phyloP scores from a whole-genome alignment of 2,888 invertebrate species.

The Oligia strigilis region DNA sequence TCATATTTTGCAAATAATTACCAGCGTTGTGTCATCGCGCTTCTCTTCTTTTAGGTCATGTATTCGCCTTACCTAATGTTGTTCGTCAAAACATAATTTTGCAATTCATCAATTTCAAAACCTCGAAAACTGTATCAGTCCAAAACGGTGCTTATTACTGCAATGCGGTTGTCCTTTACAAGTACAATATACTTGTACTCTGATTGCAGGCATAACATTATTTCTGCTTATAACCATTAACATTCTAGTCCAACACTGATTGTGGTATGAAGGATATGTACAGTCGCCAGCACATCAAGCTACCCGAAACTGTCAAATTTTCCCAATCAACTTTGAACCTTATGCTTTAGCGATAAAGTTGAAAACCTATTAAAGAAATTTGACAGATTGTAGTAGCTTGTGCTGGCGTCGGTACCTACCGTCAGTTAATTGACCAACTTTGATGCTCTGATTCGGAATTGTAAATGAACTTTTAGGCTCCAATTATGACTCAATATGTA shows the following conservation, averaged over 20 bases:
- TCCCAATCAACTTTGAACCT: too few relatives aligned
- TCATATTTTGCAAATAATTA: too few relatives aligned
- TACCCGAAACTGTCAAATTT: too few relatives aligned
- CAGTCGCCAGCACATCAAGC: too few relatives aligned
- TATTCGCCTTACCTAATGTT: not conserved
- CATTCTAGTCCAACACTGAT: conserved; percentile 37
- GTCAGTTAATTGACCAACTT: conserved; percentile 11
- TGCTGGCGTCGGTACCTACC: not conserved
- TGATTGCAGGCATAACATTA: conserved; percentile 34
- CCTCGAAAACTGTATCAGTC: conserved; percentile 33
- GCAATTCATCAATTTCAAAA: conserved; percentile 16
- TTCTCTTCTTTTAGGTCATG: too few relatives aligned
- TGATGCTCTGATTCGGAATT: not conserved
- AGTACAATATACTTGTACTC: conserved; percentile 22
- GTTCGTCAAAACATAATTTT: conserved; percentile 30
- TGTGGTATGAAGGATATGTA: conserved; percentile 18
- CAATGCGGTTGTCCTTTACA: conserved; percentile 42
- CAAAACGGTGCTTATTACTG: conserved; percentile 28
- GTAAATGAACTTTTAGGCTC: not conserved
- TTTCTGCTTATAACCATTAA: conserved; percentile 19
- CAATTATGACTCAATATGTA: not conserved
- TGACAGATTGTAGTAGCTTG: too few relatives aligned
- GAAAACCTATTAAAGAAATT: too few relatives aligned
- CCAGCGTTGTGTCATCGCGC: too few relatives aligned
- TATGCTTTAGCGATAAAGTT: too few relatives aligned